A percentile compares a stretch with the other conserved stretches of the same genome.
These are phyloP conservation scores for Oligia fasciuncula DNA, from an alignment of 2,888 invertebrate species.

Conservation along the genomic window DNA sequence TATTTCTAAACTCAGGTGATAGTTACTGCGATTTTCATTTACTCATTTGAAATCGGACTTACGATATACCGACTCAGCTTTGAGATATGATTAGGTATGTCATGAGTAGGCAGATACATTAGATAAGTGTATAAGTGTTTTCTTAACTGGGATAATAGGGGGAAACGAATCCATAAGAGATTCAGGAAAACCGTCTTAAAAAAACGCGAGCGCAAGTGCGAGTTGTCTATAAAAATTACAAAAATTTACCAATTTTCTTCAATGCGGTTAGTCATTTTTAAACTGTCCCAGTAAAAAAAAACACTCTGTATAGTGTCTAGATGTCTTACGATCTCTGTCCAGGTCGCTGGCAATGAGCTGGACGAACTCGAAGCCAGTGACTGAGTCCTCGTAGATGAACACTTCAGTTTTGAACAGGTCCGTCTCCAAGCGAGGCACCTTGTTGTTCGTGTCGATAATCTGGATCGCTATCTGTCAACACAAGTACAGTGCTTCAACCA, in stretches of 20 bases:
- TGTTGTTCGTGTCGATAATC: constrained; percentile 91
- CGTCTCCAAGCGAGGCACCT: constrained; percentile 83
- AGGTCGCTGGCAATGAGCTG: constrained; percentile 84
- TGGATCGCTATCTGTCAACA: constrained; percentile 86
- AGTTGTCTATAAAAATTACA: neutral
- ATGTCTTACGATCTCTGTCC: constrained; percentile 86
- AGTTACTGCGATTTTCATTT: neutral
- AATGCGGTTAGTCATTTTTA: neutral
- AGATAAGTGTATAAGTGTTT: neutral
- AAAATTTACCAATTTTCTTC: too few species aligned
- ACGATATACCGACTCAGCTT: neutral
- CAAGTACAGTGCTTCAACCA: neutral
- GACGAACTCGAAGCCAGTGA: constrained; percentile 79
- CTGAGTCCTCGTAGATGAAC: constrained; percentile 87
- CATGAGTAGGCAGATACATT: neutral
- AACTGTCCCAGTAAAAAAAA: neutral
- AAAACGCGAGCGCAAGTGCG: neutral
- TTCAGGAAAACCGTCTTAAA: neutral
- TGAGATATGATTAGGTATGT: neutral
- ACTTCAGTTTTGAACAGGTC: constrained; percentile 76
- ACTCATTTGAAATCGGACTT: neutral
- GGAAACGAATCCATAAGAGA: neutral
- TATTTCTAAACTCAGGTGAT: neutral
- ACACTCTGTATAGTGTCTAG: neutral
- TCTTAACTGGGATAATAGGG: neutral